Conservation (phyloP, 2,113 vertebrate species). For the Salvator merianae region DNA sequence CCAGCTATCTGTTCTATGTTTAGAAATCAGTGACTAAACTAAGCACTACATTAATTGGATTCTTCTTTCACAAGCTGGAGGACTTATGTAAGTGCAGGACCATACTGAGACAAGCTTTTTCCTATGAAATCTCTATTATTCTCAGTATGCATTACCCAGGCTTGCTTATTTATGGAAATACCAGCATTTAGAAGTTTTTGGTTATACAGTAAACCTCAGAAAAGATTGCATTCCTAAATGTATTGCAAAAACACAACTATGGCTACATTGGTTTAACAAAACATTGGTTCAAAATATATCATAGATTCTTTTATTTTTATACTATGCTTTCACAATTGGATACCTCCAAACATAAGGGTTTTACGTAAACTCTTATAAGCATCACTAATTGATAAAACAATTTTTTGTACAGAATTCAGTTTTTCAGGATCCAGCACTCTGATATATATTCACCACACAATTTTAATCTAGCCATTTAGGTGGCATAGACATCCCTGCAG, state of each 20-base stretch:
- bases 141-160: not conserved
- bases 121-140: not conserved
- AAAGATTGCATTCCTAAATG: not conserved
- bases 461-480: too few species aligned
- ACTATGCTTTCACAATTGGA: not conserved
- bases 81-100: not conserved
- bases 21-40: not conserved
- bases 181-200: not conserved
- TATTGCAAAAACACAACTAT: not conserved
- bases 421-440: not conserved
- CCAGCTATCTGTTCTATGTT: slow-evolving; percentile 1
- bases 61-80: slow-evolving; percentile 3
- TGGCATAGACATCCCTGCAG: too few species aligned
- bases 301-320: not conserved
- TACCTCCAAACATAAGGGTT: not conserved
- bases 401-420: not conserved
- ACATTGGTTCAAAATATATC: not conserved
- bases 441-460: not conserved
- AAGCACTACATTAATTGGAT: not conserved
- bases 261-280: not conserved
- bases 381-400: not conserved
- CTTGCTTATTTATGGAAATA: not conserved
- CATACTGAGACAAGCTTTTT: not conserved
- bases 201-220: not conserved
- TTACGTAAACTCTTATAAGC: not conserved